Percentiles rank a stretch among this genome's conserved stretches.
phyloP scores from a whole-genome alignment of 92 coral and sea anemone species.

The Palythoa grandis region DNA sequence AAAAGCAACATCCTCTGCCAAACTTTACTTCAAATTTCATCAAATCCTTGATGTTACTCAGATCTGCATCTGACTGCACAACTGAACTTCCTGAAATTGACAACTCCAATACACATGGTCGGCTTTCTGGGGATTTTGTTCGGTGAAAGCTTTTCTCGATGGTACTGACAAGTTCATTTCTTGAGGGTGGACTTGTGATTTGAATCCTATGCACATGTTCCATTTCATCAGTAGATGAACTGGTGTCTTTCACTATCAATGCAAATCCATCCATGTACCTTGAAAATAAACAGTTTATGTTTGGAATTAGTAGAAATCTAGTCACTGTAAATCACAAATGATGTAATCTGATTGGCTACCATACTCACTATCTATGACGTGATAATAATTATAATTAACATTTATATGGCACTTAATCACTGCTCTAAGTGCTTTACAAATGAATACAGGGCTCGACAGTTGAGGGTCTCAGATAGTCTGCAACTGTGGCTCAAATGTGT shows the following conservation, averaged over 20 bases:
- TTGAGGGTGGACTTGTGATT: constrained; percentile 22
- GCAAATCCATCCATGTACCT: constrained; percentile 45
- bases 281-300: background rate
- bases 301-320: background rate
- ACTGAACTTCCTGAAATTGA: background rate
- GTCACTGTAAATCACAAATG: background rate
- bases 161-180: constrained; percentile 18
- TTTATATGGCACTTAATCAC: too few species aligned
- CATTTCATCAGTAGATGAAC: background rate
- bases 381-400: too few species aligned
- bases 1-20: constrained; percentile 14
- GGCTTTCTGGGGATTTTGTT: constrained; percentile 7
- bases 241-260: constrained; percentile 12
- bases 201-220: constrained; percentile 24
- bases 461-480: too few species aligned
- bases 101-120: constrained; percentile 22
- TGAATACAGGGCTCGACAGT: too few species aligned
- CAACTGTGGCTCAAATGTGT: too few species aligned
- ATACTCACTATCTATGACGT: too few species aligned
- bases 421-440: too few species aligned
- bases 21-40: constrained; percentile 36
- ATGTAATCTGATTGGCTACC: too few species aligned
- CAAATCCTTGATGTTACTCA: background rate
- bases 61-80: constrained; percentile 11
- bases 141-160: constrained; percentile 25